Conservation (phyloP, 2,888 invertebrate genomes). For the Drosophila subsilvestris region DNA sequence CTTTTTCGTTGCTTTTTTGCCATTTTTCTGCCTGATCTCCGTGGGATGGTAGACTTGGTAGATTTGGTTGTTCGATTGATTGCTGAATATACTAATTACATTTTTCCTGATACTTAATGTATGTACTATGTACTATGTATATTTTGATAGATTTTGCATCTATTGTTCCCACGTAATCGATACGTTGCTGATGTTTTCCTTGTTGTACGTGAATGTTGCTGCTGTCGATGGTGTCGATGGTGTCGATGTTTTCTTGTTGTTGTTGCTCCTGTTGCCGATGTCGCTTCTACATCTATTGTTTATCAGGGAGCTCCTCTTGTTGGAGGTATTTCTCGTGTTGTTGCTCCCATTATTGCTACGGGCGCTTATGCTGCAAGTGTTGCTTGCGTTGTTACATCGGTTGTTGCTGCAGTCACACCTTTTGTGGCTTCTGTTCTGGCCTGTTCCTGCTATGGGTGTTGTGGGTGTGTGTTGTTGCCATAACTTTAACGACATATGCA, state of each 20-base stretch:
- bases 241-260: too few relatives aligned
- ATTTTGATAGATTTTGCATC: too few relatives aligned
- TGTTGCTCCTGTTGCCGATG: neutral
- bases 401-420: neutral
- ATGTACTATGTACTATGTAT: too few relatives aligned
- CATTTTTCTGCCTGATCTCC: neutral
- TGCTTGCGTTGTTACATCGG: neutral
- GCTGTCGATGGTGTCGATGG: too few relatives aligned
- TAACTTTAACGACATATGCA: too few relatives aligned
- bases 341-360: neutral
- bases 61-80: neutral
- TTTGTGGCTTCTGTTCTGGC: neutral
- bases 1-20: neutral
- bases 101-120: too few relatives aligned
- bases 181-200: too few relatives aligned
- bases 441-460: neutral
- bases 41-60: neutral
- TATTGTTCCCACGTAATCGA: too few relatives aligned
- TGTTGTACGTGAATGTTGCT: too few relatives aligned
- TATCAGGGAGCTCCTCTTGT: neutral
- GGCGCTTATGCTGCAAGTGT: neutral
- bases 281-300: neutral
- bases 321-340: conserved; percentile 8
- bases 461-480: neutral
- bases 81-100: too few relatives aligned